Evolutionary conservation across 1,140 invertebrate species (phyloP), one percentile per base, ranked within the genome.

Genomic region (Paralvinella palmiformis): DNA sequence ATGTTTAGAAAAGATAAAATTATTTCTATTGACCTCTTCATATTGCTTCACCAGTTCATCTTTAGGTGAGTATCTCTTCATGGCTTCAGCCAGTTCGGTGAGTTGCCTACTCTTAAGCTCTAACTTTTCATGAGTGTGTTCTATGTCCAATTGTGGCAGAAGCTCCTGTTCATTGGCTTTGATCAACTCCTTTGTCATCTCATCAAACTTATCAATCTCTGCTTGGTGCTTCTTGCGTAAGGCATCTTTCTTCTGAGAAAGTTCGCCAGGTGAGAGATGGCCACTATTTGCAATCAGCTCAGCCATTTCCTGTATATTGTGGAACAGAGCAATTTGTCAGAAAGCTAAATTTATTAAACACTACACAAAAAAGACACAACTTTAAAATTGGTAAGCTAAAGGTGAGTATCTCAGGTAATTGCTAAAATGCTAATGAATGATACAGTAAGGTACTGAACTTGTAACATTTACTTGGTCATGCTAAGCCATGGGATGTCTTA

Each of bases 31-130:
- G n/a, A n/a, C n/a, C 36, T 60, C 58, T 1, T 41, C 58, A 27
- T 60, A 60, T 36, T 60, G 58, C 22, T 45, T 32, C 15, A 68
- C 66, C 36, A 78, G 69, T 36, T 69, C 72, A 6, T 75, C 74
- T 20, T 68, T 68, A 13, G 76, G 73, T 7, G 73, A 72, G 62
- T 71, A 72, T 15, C 64, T 67, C 56, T 68, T 68, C 74, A 78
- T 77, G 50, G 76, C 75, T 20, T 77, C 74, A 1, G 74, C 72
- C 13, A 78, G 63, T 44, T 78, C 76, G 20, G 31, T 45, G 3
- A 77, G 69, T 57, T 78, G 76, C 66, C 74, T 73, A 41, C 76
- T 75, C 37, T 76, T 78, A n/a, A 78, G 71, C 24, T 71, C 62
- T 0, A 78, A 71, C n/a, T 71, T 60, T 5, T 67, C 69, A 48